These are phyloP conservation scores for Indri indri DNA, from an alignment of 2,113 vertebrate genomes.

Conservation along the genomic window DNA sequence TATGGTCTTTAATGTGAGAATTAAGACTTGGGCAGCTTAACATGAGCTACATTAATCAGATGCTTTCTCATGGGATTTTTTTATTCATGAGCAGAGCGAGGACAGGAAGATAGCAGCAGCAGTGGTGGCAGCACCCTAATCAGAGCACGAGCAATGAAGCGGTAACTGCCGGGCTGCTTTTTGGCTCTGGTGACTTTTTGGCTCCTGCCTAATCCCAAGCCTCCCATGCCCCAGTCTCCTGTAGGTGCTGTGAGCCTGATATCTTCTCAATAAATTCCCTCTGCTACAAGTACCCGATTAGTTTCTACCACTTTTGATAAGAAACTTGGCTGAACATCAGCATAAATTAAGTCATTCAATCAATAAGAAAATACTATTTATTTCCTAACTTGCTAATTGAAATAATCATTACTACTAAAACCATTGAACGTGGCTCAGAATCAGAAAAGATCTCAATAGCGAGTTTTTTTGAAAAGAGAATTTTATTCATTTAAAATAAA, in stretches of 20 bases:
- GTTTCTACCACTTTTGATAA: constrained; percentile 22
- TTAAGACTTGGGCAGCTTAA: not conserved
- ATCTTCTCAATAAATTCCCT: not conserved
- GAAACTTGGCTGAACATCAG: not conserved
- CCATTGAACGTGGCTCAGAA: not conserved
- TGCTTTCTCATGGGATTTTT: not conserved
- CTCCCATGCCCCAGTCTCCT: not conserved
- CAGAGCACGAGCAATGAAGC: not conserved
- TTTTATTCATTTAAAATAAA: not conserved
- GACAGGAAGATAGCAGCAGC: not conserved
- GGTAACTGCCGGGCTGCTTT: not conserved
- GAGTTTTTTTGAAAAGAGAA: constrained; percentile 11
- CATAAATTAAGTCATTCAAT: constrained; percentile 33
- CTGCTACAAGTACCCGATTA: not conserved
- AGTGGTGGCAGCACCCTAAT: not conserved
- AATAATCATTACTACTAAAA: not conserved
- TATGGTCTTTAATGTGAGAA: not conserved
- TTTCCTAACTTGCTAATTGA: constrained; percentile 11
- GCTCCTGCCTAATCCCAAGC: not conserved
- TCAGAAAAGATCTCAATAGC: not conserved
- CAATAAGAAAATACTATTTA: constrained; percentile 19
- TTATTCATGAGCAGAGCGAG: not conserved
- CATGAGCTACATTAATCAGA: not conserved
- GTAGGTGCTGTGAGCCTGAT: not conserved
- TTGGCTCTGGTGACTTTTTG: not conserved